Base-by-base conservation (phyloP, 2,797 vertebrate genomes). In the Myripristis murdjan region DNA sequence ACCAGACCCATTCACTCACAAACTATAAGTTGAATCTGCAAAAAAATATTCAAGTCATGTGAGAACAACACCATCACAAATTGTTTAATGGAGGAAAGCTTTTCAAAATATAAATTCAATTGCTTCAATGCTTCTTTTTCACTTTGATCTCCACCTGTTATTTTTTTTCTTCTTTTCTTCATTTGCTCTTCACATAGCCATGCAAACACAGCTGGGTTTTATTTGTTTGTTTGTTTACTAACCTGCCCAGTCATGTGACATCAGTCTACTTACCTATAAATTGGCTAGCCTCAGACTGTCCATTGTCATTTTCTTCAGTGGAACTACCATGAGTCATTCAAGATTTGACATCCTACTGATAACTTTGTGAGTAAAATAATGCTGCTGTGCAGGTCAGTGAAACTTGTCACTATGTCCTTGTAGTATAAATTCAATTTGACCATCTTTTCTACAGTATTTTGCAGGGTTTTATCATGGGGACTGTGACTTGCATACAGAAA, bases 201-300 rank as follows among this genome's bases (percentile, higher is more conserved):
- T 63, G 67, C 64, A 87, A 87, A 87, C 76, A 83, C 88, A 90
- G 72, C 84, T 87, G 87, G 23, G 11, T 16, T 46, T 18, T n/a
- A 7, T 43, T 33, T 28, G 18, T 54, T 35, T 47, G 20, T 49
- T 22, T 33, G 22, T 28, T n/a, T n/a, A n/a, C n/a, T n/a, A n/a
- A 16, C 33, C 49, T 35, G 24, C 28, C 1, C 5, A 31, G 33
- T n/a, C n/a, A n/a, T n/a, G n/a, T 63, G 66, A 74, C 63, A 55
- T 49, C 59, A 73, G 14, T 8, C 23, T 3, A 15, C 9, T 31
- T 3, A 23, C 26, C 78, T 79, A 83, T 64, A 89, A 81, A 79
- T 54, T 78, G 74, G 10, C 11, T 1, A 1, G 6, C n/a, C 1
- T 56, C 31, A 52, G 35, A 63, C 26, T 18, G 6, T 49, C 4